These are phyloP conservation scores for Tetrao urogallus DNA, from an alignment of 2,113 vertebrate species.

Conservation along the genomic window DNA sequence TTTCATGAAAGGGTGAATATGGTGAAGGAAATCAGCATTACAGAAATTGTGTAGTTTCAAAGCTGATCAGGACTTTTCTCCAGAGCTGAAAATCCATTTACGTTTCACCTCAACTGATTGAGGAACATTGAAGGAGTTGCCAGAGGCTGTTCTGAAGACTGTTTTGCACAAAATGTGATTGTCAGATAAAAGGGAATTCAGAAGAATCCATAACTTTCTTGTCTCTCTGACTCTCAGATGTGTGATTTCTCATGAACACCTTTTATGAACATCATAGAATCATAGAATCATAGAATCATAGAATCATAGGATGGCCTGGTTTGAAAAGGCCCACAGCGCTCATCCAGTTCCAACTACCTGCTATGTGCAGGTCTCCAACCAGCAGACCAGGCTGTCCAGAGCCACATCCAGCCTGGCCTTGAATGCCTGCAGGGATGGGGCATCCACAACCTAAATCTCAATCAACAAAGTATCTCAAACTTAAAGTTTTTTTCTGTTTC, in stretches of 20 bases:
- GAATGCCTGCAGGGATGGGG: too few relatives aligned
- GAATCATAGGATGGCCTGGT: too few relatives aligned
- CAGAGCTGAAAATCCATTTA: neutral
- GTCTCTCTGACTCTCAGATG: neutral
- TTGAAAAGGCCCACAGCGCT: too few relatives aligned
- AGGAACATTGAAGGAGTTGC: neutral
- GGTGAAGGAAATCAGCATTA: neutral
- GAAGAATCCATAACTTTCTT: neutral
- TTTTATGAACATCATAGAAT: too few relatives aligned
- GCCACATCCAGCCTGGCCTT: too few relatives aligned
- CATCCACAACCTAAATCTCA: too few relatives aligned
- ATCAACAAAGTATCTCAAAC: too few relatives aligned
- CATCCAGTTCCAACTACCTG: too few relatives aligned
- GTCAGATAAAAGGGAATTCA: neutral
- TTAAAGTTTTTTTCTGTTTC: neutral
- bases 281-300: too few relatives aligned
- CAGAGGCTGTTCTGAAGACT: neutral
- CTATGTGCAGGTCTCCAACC: too few relatives aligned
- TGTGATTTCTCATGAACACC: too few relatives aligned
- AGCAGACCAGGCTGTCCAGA: too few relatives aligned
- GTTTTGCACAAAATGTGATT: neutral
- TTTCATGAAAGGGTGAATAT: neutral
- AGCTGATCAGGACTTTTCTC: neutral
- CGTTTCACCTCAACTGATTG: neutral
- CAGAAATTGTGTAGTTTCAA: neutral